Evolutionary conservation across 2,113 vertebrate species (phyloP), one percentile per base, ranked within the genome.

Genomic region (Malurus alboscapulatus): DNA sequence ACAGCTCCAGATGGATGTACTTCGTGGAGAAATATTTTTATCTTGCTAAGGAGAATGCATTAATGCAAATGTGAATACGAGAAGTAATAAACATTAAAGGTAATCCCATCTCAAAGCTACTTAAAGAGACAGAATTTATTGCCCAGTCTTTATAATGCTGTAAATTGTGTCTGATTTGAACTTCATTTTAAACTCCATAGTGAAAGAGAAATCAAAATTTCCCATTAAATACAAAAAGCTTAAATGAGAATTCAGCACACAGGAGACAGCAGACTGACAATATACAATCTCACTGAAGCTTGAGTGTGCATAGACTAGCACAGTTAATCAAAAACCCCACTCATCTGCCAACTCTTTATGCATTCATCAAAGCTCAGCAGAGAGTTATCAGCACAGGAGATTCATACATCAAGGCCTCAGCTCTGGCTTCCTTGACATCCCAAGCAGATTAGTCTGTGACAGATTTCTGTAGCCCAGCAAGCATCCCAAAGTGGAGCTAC

Each of bases 331-430:
- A 96, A 96, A 96, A 77, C 92, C 82, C 63, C 16, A 40, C 92
- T 96, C 80, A 42, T 96, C 96, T 91, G 93, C 94, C 92, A 94
- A 83, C 93, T 96, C 92, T 77, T 96, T 92, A 86, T 81, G 90
- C 94, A 96, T 95, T 97, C 94, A 83, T 96, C 95, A 97, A 93
- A 97, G 90, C 94, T 94, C 96, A 92, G 85, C 73, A 48, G 95
- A 96, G 94, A 94, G 53, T 91, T 90, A 95, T 95, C 78, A 78
- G 84, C 93, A 87, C 38, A 78, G 93, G 83, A 90, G 88, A 95
- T 95, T 96, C 95, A 86, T 76, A 92, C 48, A 88, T 97, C 97
- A 95, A 95, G 87, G 75, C 76, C 90, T 91, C 92, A 87, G 93
- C 67, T 85, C 42, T 14, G 19, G 92, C 89, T 95, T 95, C 78